Evolutionary conservation across 2,797 vertebrate genomes (phyloP).

Genomic region (Etheostoma perlongum): DNA sequence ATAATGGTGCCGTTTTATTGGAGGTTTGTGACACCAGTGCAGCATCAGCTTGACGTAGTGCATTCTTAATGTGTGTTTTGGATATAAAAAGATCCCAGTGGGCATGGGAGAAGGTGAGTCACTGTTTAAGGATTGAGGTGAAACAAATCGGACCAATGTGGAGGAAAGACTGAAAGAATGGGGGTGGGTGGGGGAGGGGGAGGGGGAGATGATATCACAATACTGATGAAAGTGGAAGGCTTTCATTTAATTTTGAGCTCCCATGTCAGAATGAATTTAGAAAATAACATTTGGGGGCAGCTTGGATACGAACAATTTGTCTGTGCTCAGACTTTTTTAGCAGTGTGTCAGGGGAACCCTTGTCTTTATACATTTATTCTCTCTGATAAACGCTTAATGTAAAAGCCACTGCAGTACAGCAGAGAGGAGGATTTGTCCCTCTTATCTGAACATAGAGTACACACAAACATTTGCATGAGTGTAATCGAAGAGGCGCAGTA

Average conservation of each 20-base stretch:
- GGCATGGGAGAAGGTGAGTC: slow-evolving; percentile 69
- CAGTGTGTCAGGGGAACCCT: slow-evolving; percentile 55
- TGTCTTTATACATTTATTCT: slow-evolving; percentile 70
- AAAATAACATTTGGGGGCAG: slow-evolving; percentile 69
- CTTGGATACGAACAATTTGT: slow-evolving; percentile 75
- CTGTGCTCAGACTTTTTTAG: slow-evolving; percentile 66
- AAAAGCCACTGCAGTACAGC: slow-evolving; percentile 30
- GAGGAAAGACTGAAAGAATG: slow-evolving; percentile 46
- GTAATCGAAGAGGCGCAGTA: neutral
- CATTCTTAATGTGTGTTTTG: slow-evolving; percentile 66
- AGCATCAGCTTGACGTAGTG: slow-evolving; percentile 56
- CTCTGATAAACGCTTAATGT: slow-evolving; percentile 63
- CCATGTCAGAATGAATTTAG: slow-evolving; percentile 74
- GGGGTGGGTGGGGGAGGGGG: neutral
- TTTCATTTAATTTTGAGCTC: slow-evolving; percentile 78
- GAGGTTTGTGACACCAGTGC: slow-evolving; percentile 40
- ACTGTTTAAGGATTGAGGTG: slow-evolving; percentile 71
- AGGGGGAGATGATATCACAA: slow-evolving; percentile 69
- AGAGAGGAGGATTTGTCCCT: slow-evolving; percentile 5
- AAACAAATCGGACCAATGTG: slow-evolving; percentile 65
- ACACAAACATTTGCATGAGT: slow-evolving; percentile 9
- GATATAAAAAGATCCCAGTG: slow-evolving; percentile 67
- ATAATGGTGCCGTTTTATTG: slow-evolving; percentile 47
- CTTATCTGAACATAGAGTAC: slow-evolving; percentile 2
- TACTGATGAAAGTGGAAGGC: slow-evolving; percentile 76